These are phyloP conservation scores for Phodopus roborovskii DNA, from an alignment of 2,113 vertebrate species.

Conservation along the genomic window DNA sequence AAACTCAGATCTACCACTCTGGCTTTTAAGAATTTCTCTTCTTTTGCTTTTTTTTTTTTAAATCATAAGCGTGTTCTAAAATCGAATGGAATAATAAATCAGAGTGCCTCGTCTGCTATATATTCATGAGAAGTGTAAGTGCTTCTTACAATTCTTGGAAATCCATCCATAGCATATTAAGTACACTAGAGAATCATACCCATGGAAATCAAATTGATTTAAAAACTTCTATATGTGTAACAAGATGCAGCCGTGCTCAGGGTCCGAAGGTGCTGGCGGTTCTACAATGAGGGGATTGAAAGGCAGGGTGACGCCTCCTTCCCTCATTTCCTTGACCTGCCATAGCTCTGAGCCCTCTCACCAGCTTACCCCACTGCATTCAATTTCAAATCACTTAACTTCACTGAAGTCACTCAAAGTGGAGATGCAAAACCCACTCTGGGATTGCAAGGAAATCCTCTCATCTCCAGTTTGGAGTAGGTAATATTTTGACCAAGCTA, in stretches of 20 bases:
- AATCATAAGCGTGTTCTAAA: constrained; percentile 66
- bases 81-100: constrained; percentile 79
- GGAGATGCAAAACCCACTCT: constrained; percentile 69
- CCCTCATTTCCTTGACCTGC: constrained; percentile 70
- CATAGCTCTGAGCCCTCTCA: constrained; percentile 54
- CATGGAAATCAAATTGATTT: constrained; percentile 81
- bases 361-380: constrained; percentile 63
- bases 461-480: constrained; percentile 60
- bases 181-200: constrained; percentile 80
- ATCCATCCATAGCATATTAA: constrained; percentile 77
- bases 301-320: constrained; percentile 38
- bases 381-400: constrained; percentile 81
- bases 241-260: constrained; percentile 55
- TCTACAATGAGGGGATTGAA: constrained; percentile 63
- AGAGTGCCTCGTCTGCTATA: constrained; percentile 69
- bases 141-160: constrained; percentile 76
- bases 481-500: constrained; percentile 63
- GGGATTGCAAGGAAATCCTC: constrained; percentile 49
- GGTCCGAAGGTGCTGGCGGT: background rate
- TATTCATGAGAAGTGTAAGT: constrained; percentile 82
- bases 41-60: constrained; percentile 19
- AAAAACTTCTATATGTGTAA: constrained; percentile 72
- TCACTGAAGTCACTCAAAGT: constrained; percentile 73
- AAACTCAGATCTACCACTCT: constrained; percentile 30
- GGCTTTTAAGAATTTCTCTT: constrained; percentile 49